Base-by-base conservation (phyloP, 2,888 invertebrate genomes). In the Drosophila setosimentum region DNA sequence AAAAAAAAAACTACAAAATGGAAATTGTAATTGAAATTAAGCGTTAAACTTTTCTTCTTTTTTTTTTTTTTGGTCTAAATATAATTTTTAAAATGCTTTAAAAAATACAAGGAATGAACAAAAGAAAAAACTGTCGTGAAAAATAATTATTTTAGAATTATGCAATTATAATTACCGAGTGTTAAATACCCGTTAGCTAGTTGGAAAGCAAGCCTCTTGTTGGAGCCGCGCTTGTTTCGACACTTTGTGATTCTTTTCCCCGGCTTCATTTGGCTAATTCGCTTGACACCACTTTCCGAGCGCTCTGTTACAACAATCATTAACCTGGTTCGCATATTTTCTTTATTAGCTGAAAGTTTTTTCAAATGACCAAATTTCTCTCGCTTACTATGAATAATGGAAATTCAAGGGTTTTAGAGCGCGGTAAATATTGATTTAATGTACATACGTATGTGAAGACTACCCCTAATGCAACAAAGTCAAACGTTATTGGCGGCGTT, bases 351-450 rank as follows among this genome's bases (percentile, higher is more conserved):
- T 29, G 24, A 45, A 58, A 24, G 3, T 45, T 48, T 27, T 24
- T 27, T 35, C 37, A 45, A 6, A 16, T n/a, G 13, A 48, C 27
- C 27, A 48, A 48, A 35, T 33, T 49, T 40, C 40, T 21, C 11
- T 32, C 30, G 51, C 33, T 29, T 37, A 30, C 35, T 16, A 35
- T 33, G 35, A 29, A n/a, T 29, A 49, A 30, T 42, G 7, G 6
- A 64, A 30, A 29, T 49, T 59, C 68, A 68, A 73, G 73, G 74
- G 37, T 59, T 49, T 21, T 21, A 2, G 27, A 37, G 37, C 24
- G 35, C 35, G 8, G n/a, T 32, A 24, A 63, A 33, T 74, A 74
- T 73, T 63, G 74, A 73, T 73, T 74, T 55, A 51, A 30, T 57
- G 29, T 18, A 13, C 5, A n/a, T 10, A 21, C 21, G 13, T 51